phyloP scores from a whole-genome alignment of 30 jellyfish, hydroid and myxozoan genomes.

The Calvadosia cruxmelitensis region DNA sequence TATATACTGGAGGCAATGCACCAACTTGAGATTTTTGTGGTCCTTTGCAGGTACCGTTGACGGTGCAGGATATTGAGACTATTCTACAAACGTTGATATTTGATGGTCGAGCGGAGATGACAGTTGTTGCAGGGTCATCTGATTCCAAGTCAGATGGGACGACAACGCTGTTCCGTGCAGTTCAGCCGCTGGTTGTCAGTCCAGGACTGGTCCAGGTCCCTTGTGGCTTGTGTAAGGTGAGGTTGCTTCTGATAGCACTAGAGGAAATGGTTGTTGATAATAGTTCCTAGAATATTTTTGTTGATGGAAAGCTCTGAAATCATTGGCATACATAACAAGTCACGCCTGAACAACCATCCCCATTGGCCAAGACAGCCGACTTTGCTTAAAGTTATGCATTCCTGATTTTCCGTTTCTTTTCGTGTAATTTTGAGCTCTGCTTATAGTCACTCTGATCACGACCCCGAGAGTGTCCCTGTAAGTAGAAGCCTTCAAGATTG shows the following conservation, averaged over 20 bases:
- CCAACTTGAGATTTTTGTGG: too few species aligned
- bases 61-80: constrained; percentile 78
- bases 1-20: too few species aligned
- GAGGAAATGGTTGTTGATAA: background rate
- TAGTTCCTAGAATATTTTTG: background rate
- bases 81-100: constrained; percentile 67
- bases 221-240: constrained; percentile 87
- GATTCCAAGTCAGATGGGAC: constrained; percentile 15
- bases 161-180: constrained; percentile 57
- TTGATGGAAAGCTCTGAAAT: background rate
- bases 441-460: too few species aligned
- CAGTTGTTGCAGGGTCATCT: constrained; percentile 26
- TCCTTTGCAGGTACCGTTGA: constrained; percentile 28
- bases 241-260: background rate
- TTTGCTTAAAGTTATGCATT: too few species aligned
- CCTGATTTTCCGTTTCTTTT: too few species aligned
- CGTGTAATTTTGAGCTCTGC: too few species aligned
- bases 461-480: too few species aligned
- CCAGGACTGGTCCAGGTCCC: constrained; percentile 90
- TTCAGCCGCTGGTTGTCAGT: constrained; percentile 56
- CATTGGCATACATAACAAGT: background rate
- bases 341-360: background rate
- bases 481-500: too few species aligned
- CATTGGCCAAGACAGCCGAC: background rate
- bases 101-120: constrained; percentile 91